phyloP scores from a whole-genome alignment of 2,797 vertebrate species.

The Coregonus ussuriensis region DNA sequence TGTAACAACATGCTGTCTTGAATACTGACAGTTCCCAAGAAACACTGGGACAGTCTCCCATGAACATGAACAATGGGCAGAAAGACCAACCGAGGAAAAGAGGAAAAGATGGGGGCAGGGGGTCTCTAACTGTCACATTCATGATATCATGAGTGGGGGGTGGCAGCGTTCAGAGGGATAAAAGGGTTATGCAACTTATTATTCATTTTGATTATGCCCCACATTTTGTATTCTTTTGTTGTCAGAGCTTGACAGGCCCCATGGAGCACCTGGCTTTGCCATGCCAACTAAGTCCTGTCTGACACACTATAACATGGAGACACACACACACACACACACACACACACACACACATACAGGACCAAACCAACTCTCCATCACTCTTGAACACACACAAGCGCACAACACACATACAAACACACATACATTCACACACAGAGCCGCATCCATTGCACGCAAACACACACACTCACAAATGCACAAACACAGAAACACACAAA shows the following conservation, averaged over 20 bases:
- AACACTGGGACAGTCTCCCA: not conserved
- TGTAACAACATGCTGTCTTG: not conserved
- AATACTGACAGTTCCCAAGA: conserved; percentile 1
- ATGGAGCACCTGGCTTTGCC: conserved; percentile 54
- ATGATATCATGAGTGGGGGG: conserved; percentile 62
- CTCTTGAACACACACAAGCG: conserved; percentile 12
- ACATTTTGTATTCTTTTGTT: conserved; percentile 72
- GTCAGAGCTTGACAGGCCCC: conserved; percentile 51
- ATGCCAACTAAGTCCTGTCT: conserved; percentile 51
- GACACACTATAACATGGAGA: conserved; percentile 39
- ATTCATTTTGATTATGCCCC: conserved; percentile 62
- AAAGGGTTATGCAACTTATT: conserved; percentile 69
- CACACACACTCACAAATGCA: not conserved
- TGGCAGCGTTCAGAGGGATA: conserved; percentile 35
- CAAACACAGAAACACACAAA: not conserved
- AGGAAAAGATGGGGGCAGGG: conserved; percentile 13
- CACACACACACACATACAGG: conserved; percentile 7
- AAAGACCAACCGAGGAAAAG: not conserved
- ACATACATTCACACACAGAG: conserved; percentile 4
- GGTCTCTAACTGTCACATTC: conserved; percentile 60
- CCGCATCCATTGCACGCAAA: not conserved
- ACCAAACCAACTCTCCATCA: conserved; percentile 2
- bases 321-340: conserved; percentile 8
- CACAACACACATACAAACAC: conserved; percentile 6
- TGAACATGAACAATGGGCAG: not conserved